Evolutionary conservation across 2,888 invertebrate genomes (phyloP), one percentile per base, ranked within the genome.

Genomic region (Apamea crenata): DNA sequence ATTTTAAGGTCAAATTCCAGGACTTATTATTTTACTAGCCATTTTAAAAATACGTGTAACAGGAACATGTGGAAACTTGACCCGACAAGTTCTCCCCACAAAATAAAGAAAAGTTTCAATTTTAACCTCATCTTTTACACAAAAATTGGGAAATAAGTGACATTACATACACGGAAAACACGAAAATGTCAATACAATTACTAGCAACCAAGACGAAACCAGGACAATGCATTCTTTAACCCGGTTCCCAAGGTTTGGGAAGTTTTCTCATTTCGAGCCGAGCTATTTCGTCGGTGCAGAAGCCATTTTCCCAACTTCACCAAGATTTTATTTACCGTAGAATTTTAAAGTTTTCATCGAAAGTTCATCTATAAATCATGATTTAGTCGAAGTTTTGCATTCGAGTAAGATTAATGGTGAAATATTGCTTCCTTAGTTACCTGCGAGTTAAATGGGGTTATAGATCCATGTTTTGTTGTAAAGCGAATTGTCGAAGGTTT

Each of bases 271-370:
- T 89, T 89, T 71, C 80, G 16, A 71, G 74, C 75, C 79, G 14
- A 69, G 70, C 69, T 78, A 78, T 82, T 84, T 80, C 74, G 69
- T 67, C 40, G 36, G 65, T 76, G 73, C 73, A 66, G 40, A 59
- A 73, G 69, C 82, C 72, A 82, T 84, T 80, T 78, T 63, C 70
- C 50, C 40, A 69, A 72, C 66, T 80, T 16, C 10, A n/a, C 32
- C 67, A 65, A 82, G 79, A 81, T 88, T 87, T 84, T 88, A 88
- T 87, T 87, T 83, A 82, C 87, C 36, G 67, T 76, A n/a, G 82
- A 80, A 81, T 81, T 88, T 87, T 81, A 80, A 87, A 84, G 81
- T 88, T 87, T 81, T 53, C 69, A 66, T 71, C n/a, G 18, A 32
- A 85, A 83, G 66, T 85, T 87, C 74, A 59, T 83, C 72, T 75